Evolutionary conservation across 2,797 vertebrate genomes (phyloP).

Genomic region (Paramormyrops hopkinsi): DNA sequence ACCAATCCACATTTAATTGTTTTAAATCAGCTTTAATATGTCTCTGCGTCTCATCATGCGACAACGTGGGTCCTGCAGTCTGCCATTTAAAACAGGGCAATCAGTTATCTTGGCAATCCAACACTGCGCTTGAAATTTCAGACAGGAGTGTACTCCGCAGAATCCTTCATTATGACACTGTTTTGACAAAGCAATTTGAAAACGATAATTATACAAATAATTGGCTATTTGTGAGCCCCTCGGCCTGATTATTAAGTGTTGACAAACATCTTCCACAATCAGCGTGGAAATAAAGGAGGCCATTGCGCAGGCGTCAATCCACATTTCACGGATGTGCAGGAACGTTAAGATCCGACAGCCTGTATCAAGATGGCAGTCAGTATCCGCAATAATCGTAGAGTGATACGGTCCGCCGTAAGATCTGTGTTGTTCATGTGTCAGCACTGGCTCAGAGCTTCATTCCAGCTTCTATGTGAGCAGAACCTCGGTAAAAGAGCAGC

Average conservation of each 20-base stretch:
- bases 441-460: neutral
- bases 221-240: neutral
- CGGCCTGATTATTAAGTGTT: neutral
- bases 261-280: neutral
- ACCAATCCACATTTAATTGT: slow-evolving; percentile 8
- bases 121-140: neutral
- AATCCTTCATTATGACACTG: neutral
- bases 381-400: neutral
- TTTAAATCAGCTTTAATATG: slow-evolving; percentile 2
- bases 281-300: neutral
- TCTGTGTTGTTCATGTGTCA: neutral
- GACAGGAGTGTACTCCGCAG: neutral
- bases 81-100: slow-evolving; percentile 15
- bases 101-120: slow-evolving; percentile 10
- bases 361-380: neutral
- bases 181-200: neutral
- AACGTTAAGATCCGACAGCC: neutral
- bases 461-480: neutral
- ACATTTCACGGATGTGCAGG: neutral
- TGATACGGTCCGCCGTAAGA: no score
- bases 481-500: neutral
- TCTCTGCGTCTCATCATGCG: slow-evolving; percentile 1
- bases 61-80: neutral
- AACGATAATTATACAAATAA: neutral
- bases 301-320: neutral